phyloP scores from a whole-genome alignment of 2,113 vertebrate species.

The Electrona antarctica region DNA sequence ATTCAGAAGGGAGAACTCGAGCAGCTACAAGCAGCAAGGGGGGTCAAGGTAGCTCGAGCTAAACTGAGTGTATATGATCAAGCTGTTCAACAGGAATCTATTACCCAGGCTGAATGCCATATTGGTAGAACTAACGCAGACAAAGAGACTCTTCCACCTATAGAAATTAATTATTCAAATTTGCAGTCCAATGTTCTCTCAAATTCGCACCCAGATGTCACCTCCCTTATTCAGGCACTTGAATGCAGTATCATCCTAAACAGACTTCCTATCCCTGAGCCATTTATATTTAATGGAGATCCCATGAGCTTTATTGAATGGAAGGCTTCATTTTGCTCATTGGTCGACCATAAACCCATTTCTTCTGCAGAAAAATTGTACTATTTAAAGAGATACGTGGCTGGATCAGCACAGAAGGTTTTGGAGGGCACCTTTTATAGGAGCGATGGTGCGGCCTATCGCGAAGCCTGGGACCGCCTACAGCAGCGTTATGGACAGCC shows the following conservation, averaged over 20 bases:
- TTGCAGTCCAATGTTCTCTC: too few relatives aligned
- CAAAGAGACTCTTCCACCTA: too few relatives aligned
- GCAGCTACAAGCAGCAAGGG: too few relatives aligned
- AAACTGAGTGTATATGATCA: too few relatives aligned
- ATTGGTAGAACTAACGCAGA: too few relatives aligned
- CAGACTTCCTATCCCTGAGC: constrained; percentile 20
- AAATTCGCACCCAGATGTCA: not conserved
- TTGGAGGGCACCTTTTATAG: constrained; percentile 21
- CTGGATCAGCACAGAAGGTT: constrained; percentile 1
- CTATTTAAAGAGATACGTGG: constrained; percentile 16
- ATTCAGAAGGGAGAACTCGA: too few relatives aligned
- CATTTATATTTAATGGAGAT: constrained; percentile 18
- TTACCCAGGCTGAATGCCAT: too few relatives aligned
- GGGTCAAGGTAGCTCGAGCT: too few relatives aligned
- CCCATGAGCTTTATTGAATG: constrained; percentile 27
- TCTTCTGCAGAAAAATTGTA: constrained; percentile 15
- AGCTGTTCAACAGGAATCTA: too few relatives aligned
- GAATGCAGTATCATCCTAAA: constrained; percentile 13
- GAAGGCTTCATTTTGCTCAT: constrained; percentile 20
- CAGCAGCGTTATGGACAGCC: constrained; percentile 7
- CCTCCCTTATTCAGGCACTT: constrained; percentile 1
- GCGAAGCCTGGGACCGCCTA: constrained; percentile 15
- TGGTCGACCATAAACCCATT: constrained; percentile 4
- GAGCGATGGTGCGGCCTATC: constrained; percentile 21
- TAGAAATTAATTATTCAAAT: too few relatives aligned